phyloP scores from a whole-genome alignment of 37 sponge, comb jelly and placozoan species.

The Diacarnus erythraeanus region DNA sequence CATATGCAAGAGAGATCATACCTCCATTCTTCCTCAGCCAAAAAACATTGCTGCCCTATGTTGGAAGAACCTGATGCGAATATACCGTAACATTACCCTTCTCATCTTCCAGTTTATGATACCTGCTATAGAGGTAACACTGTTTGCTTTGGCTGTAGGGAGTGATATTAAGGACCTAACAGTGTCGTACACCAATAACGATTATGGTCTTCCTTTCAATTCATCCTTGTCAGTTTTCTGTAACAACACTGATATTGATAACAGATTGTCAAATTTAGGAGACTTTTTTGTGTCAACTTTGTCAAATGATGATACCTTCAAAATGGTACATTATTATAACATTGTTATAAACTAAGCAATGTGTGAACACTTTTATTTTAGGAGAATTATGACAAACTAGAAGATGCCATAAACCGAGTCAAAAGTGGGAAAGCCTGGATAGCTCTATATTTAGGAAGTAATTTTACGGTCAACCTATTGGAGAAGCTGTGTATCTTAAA shows the following conservation, averaged over 20 bases:
- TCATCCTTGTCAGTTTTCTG: constrained; percentile 3
- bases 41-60: constrained; percentile 45
- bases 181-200: constrained; percentile 48
- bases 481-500: background rate
- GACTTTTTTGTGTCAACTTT: constrained; percentile 1
- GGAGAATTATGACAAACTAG: constrained; percentile 6
- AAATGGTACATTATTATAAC: constrained; percentile 7
- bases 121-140: constrained; percentile 56
- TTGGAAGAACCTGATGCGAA: constrained; percentile 53
- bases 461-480: constrained; percentile 54
- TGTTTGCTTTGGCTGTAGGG: constrained; percentile 73
- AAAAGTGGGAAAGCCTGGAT: constrained; percentile 65
- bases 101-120: constrained; percentile 74
- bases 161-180: constrained; percentile 33
- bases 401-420: constrained; percentile 52
- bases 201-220: background rate
- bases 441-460: constrained; percentile 39
- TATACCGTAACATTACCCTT: constrained; percentile 55
- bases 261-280: background rate
- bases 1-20: too few relatives aligned
- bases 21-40: constrained; percentile 1
- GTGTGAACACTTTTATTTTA: background rate
- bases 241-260: constrained; percentile 1
- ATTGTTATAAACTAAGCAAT: constrained; percentile 1
- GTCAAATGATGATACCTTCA: background rate